Evolutionary conservation across 2,888 invertebrate species (phyloP), one percentile per base, ranked within the genome.

Genomic region (Sarcophaga rosellei): DNA sequence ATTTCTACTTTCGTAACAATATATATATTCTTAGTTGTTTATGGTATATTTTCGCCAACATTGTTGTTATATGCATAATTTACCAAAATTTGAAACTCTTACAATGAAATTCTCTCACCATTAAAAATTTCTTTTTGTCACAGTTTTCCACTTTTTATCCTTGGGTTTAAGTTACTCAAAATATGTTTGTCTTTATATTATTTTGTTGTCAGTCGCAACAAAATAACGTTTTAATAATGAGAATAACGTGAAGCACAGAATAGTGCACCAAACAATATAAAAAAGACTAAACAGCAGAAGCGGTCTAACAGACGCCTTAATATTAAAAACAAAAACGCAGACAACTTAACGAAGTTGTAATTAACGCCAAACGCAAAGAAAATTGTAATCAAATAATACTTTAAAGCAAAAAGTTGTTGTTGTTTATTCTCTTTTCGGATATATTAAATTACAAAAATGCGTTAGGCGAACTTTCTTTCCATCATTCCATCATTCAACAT

Each of bases 31-130:
- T 73, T 66, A 25, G 35, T 35, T 47, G 25, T 80, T 80, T 66
- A 47, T 17, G 23, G 3, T 23, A 23, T 8, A 17, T 1, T 17
- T 20, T 70, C 59, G 70, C 69, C 63, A 3, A 44, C 21, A 10
- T 70, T 70, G 59, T 65, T 69, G 57, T 75, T 78, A 35, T 66
- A 23, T 85, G 74, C 74, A 85, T 85, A 85, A 85, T 85, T 85
- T 85, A 85, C 69, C 74, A 81, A 81, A 78, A 81, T 81, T 81
- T 47, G 12, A 63, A 57, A 20, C 70, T 21, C 57, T 70, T 25
- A 25, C 47, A 44, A n/a, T 20, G 62, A 10, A 10, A 44, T 45
- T 17, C 11, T n/a, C 23, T 53, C 4, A 11, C 17, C 17, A 17
- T 8, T 23, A 3, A 0, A 0, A 0, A 23, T 3, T 23, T 23